Evolutionary conservation across 2,797 vertebrate species (phyloP), one percentile per base, ranked within the genome.

Genomic region (Apogon talboti): DNA sequence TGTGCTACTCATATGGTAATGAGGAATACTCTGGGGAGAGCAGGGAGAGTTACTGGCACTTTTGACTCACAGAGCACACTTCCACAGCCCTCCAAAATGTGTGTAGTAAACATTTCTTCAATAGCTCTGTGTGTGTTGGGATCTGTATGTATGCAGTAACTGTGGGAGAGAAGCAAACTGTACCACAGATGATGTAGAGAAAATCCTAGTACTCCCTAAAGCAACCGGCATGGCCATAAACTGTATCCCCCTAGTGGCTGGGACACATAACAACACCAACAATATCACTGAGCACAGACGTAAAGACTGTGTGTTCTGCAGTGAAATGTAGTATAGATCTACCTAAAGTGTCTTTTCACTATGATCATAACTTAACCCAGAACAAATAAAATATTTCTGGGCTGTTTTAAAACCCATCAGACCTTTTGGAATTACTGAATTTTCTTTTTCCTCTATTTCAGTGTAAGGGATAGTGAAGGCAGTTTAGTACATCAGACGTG

Each of bases 231-330:
- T 57, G 14, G 48, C 12, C 73, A 65, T 60, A 62, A 65, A 77
- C 52, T 65, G 66, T 52, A 51, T 85, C 93, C 92, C 55, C 90
- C 93, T 90, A 82, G 92, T 92, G 92, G 90, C 35, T 24, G 12
- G 37, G 21, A 35, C 1, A 0, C 1, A 68, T 16, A 71, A 90
- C 67, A 69, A 68, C 90, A 90, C n/a, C 42, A 45, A 49, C 18
- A 33, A 11, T 14, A 38, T 11, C 18, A 62, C 33, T 60, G 28
- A 49, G 42, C 15, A 54, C 0, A 42, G 18, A 40, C 8, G 40
- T 16, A 15, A 38, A 53, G 24, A 15, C 21, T 33, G 3, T 24
- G 8, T 11, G 13, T 12, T 49, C 28, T 68, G 66, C 15, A 52
- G 53, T 47, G 13, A 55, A 41, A 56, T 7, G 21, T 60, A 68